phyloP scores from a whole-genome alignment of 1,140 invertebrate genomes.

The Holcopasites calliopsidis region DNA sequence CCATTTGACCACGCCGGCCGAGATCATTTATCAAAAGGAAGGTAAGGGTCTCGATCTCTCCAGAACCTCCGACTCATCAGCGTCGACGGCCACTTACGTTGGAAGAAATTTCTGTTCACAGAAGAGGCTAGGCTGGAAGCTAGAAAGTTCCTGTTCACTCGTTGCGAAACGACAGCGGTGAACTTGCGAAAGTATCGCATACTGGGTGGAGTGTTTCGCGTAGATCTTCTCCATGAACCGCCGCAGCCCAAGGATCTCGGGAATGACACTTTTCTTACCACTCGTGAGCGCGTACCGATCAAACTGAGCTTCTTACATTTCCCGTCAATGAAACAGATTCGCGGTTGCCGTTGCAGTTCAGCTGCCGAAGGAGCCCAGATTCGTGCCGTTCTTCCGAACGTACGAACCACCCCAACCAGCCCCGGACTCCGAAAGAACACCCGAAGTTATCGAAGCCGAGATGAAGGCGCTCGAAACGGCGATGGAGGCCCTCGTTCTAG shows the following conservation, averaged over 20 bases:
- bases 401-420: slow-evolving; percentile 86
- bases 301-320: too few species aligned
- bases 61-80: neutral
- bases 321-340: too few species aligned
- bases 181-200: slow-evolving; percentile 85
- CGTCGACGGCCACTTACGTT: neutral
- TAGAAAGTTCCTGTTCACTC: slow-evolving; percentile 68
- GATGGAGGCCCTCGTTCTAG: slow-evolving; percentile 85
- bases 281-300: slow-evolving; percentile 68
- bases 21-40: slow-evolving; percentile 64
- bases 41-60: slow-evolving; percentile 37
- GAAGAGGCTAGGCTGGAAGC: slow-evolving; percentile 68
- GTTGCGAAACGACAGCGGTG: slow-evolving; percentile 80
- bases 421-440: slow-evolving; percentile 84
- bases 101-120: slow-evolving; percentile 44
- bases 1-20: slow-evolving; percentile 66
- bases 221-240: slow-evolving; percentile 84
- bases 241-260: slow-evolving; percentile 82
- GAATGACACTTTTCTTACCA: slow-evolving; percentile 75
- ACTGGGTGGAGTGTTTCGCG: slow-evolving; percentile 83
- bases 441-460: slow-evolving; percentile 90
- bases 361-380: slow-evolving; percentile 83
- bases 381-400: slow-evolving; percentile 84
- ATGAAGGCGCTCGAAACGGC: slow-evolving; percentile 87
- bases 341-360: slow-evolving; percentile 80